phyloP scores from a whole-genome alignment of 2,888 invertebrate species.

The Malacosoma neustria region DNA sequence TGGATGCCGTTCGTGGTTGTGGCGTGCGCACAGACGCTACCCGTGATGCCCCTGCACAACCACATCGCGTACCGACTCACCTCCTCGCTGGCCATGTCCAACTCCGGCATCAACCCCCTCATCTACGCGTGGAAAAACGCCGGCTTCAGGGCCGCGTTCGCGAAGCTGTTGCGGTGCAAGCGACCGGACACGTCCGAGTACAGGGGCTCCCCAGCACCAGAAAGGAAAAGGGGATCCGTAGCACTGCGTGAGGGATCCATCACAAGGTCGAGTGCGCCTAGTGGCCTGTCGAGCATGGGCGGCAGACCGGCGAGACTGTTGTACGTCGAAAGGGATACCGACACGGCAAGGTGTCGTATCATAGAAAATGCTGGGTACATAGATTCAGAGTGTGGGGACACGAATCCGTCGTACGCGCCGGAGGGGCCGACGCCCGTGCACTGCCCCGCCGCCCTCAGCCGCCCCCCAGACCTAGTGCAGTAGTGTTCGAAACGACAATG shows the following conservation, averaged over 20 bases:
- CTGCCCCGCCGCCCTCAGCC: constrained; percentile 22
- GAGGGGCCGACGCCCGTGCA: constrained; percentile 64
- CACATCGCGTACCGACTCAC: constrained; percentile 77
- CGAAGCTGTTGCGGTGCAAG: constrained; percentile 78
- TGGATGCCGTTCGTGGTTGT: constrained; percentile 88
- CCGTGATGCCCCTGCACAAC: constrained; percentile 63
- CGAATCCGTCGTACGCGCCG: constrained; percentile 63
- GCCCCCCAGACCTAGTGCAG: constrained; percentile 46
- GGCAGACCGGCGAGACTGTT: constrained; percentile 57
- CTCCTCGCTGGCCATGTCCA: constrained; percentile 84
- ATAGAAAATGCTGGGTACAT: constrained; percentile 67
- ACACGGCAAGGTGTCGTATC: constrained; percentile 58
- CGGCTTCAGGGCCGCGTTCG: constrained; percentile 83
- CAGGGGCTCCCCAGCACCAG: constrained; percentile 72
- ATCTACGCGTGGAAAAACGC: constrained; percentile 91
- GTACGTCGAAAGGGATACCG: constrained; percentile 49
- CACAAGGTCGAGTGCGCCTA: constrained; percentile 49
- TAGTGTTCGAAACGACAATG: constrained; percentile 40
- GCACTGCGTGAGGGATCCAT: constrained; percentile 63
- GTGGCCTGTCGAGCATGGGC: constrained; percentile 40
- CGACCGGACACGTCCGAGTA: constrained; percentile 75
- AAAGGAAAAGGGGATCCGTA: constrained; percentile 64
- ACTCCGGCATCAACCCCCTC: constrained; percentile 87
- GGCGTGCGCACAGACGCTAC: constrained; percentile 76
- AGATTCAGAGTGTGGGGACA: constrained; percentile 54